Evolutionary conservation across 2,113 vertebrate genomes (phyloP), one percentile per base, ranked within the genome.

Genomic region (Leucosticte australis): DNA sequence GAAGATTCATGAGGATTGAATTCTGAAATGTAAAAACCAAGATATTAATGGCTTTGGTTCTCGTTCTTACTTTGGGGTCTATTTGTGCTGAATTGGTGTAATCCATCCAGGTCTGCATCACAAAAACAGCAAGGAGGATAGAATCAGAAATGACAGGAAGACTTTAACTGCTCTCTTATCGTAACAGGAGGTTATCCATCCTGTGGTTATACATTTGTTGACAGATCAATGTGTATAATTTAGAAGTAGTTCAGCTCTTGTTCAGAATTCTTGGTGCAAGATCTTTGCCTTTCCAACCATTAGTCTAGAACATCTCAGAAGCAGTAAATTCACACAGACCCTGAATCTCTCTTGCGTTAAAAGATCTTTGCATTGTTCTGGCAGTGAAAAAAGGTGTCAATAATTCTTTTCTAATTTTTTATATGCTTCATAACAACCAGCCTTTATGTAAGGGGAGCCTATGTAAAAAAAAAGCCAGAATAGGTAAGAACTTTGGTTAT

Each of bases 151-250:
- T 79, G 60, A 74, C 77, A 94, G 41, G 77, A 89, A 81, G 62
- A 46, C 31, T 92, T 89, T 41, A 83, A 63, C 60, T 78, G 30
- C 39, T 50, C 19, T 81, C 33, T 92, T 88, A 67, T 80, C 52
- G 92, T 53, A 78, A 78, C 62, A 73, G 49, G 74, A 79, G 52
- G 65, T 92, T 95, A 89, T 91, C 49, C 53, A 87, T 94, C 46
- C 87, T 69, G 46, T 69, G 60, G 63, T 87, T 94, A 80, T 77
- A 57, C 46, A 69, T 21, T 18, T 39, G 49, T 91, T 92, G 94
- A 49, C 91, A 91, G 80, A 89, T 78, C 82, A 83, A 92, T 55
- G 77, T 82, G 49, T 79, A 49, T 65, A 80, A 94, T 91, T 92
- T 79, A 77, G 60, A 68, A 67, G 50, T 57, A 79, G 53, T 49